Evolutionary conservation across 2,888 invertebrate species (phyloP).

Genomic region (Cancer borealis): DNA sequence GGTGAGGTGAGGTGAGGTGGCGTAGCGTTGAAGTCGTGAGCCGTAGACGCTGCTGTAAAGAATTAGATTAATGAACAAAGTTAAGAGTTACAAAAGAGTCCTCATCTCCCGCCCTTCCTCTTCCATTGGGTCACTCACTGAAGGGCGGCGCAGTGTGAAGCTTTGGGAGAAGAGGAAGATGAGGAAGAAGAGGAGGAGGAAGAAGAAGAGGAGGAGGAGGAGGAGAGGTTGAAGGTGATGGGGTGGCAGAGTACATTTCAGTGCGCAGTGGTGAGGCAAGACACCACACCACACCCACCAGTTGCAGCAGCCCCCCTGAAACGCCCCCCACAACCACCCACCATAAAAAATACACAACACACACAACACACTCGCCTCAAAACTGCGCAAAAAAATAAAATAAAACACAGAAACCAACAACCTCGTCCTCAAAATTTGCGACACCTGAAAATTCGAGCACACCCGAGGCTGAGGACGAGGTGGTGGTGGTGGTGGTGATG

Average conservation of each 20-base stretch:
- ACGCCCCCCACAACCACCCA: background rate
- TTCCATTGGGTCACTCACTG: background rate
- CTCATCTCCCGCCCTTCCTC: background rate
- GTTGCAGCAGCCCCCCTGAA: background rate
- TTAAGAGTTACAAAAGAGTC: background rate
- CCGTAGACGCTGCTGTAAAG: background rate
- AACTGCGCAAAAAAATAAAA: background rate
- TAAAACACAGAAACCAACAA: background rate
- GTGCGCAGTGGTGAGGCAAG: background rate
- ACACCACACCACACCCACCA: too few species aligned
- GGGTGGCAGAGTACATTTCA: background rate
- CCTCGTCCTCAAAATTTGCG: background rate
- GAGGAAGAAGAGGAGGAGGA: background rate
- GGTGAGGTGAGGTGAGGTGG: background rate
- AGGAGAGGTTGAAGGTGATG: background rate
- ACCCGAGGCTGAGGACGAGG: background rate
- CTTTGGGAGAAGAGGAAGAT: background rate
- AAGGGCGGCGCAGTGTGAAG: background rate
- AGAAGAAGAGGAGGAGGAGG: background rate
- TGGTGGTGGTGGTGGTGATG: background rate
- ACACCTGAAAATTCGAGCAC: background rate
- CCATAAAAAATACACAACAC: background rate
- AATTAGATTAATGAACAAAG: conserved; percentile 13
- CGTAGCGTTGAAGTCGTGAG: background rate
- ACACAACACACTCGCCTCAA: background rate